These are phyloP conservation scores for Parthenolecanium corni DNA, from an alignment of 2,888 invertebrate species.

Conservation along the genomic window DNA sequence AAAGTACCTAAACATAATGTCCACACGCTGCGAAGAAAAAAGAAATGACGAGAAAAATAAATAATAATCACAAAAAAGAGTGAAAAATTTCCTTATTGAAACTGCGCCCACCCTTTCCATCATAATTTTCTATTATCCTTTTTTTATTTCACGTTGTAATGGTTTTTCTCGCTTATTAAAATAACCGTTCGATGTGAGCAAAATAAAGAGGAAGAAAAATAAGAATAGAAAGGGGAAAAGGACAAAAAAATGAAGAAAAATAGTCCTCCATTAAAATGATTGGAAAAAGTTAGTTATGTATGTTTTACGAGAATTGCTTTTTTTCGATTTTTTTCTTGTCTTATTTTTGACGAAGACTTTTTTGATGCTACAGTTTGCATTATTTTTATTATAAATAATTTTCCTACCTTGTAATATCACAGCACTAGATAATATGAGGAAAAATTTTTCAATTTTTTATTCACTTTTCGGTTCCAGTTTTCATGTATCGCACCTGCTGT, in stretches of 20 bases:
- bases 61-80: not conserved
- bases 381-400: too few relatives aligned
- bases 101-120: slow-evolving; percentile 17
- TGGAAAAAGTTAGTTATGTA: slow-evolving; percentile 20
- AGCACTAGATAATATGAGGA: too few relatives aligned
- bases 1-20: too few relatives aligned
- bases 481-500: too few relatives aligned
- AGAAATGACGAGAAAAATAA: too few relatives aligned
- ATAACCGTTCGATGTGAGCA: slow-evolving; percentile 5
- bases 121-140: slow-evolving; percentile 20
- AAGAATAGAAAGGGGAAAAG: too few relatives aligned
- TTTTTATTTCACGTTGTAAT: slow-evolving; percentile 20
- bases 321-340: not conserved
- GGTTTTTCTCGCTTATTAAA: slow-evolving; percentile 24
- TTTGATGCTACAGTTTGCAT: too few relatives aligned
- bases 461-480: too few relatives aligned
- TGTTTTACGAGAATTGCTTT: slow-evolving; percentile 22
- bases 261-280: slow-evolving; percentile 22
- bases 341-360: too few relatives aligned
- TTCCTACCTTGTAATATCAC: too few relatives aligned
- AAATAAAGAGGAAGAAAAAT: not conserved
- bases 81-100: slow-evolving; percentile 12
- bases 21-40: too few relatives aligned
- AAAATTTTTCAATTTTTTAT: too few relatives aligned
- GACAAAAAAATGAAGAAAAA: not conserved